phyloP scores from a whole-genome alignment of 2,797 vertebrate genomes.

The Manis pentadactyla region DNA sequence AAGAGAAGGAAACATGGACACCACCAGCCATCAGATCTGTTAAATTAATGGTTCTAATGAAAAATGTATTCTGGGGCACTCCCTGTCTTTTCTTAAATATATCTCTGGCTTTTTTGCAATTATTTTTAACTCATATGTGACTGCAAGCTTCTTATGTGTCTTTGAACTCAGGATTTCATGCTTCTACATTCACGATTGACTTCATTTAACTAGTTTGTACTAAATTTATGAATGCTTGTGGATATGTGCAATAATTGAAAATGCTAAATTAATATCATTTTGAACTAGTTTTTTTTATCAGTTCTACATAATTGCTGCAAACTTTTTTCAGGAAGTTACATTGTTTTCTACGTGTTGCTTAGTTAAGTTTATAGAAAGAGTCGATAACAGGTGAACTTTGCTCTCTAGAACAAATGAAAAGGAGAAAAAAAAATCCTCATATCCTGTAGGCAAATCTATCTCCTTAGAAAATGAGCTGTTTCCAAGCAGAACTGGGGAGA shows the following conservation, averaged over 20 bases:
- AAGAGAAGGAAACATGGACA: not conserved
- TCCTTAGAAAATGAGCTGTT: not conserved
- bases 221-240: not conserved
- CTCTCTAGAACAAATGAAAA: not conserved
- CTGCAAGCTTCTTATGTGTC: not conserved
- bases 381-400: not conserved
- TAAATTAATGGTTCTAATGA: not conserved
- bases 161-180: conserved; percentile 38
- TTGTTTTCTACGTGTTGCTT: not conserved
- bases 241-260: not conserved
- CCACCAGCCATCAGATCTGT: not conserved
- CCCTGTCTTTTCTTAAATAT: conserved; percentile 8
- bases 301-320: not conserved
- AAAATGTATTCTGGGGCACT: not conserved
- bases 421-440: not conserved
- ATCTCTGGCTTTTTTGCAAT: not conserved
- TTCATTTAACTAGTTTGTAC: conserved; percentile 12
- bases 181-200: not conserved
- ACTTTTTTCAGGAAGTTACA: not conserved
- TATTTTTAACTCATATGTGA: conserved; percentile 34
- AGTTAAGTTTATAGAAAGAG: not conserved
- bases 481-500: not conserved
- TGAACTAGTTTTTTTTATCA: not conserved
- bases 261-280: not conserved
- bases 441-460: not conserved